Conservation (phyloP, 2,797 vertebrate genomes). For the Squalus acanthias region DNA sequence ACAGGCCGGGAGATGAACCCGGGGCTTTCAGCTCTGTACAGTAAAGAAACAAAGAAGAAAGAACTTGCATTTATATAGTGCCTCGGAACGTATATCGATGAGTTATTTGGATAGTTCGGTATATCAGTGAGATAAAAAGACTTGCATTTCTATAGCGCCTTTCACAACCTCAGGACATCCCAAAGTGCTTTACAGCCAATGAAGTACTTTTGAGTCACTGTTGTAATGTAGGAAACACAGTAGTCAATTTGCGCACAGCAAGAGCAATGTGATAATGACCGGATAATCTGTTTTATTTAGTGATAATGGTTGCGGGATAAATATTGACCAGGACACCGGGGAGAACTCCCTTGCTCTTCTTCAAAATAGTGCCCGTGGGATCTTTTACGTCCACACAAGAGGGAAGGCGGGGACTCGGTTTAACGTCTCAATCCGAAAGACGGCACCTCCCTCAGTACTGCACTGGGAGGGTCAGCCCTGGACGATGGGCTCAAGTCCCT, state of each 20-base stretch:
- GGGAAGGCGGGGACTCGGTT: not conserved
- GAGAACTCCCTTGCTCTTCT: not conserved
- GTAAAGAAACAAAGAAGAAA: not conserved
- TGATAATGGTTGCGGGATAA: not conserved
- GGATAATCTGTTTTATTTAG: not conserved
- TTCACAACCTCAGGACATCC: not conserved
- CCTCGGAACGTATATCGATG: not conserved
- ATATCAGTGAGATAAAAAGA: not conserved
- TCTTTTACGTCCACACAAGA: not conserved
- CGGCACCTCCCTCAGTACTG: not conserved
- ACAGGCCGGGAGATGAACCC: not conserved
- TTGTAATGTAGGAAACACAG: not conserved
- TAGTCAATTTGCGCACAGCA: not conserved
- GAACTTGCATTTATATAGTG: not conserved
- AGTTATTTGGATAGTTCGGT: not conserved
- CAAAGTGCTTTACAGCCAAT: not conserved
- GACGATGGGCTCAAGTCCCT: not conserved
- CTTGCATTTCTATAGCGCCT: not conserved
- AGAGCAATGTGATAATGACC: not conserved
- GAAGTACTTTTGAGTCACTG: not conserved
- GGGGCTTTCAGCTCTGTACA: not conserved
- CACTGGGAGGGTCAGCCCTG: not conserved
- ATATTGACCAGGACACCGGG: not conserved
- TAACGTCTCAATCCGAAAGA: not conserved
- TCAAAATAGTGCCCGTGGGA: not conserved